phyloP scores from a whole-genome alignment of 1,140 invertebrate genomes.

The Aphelenchoides fujianensis region DNA sequence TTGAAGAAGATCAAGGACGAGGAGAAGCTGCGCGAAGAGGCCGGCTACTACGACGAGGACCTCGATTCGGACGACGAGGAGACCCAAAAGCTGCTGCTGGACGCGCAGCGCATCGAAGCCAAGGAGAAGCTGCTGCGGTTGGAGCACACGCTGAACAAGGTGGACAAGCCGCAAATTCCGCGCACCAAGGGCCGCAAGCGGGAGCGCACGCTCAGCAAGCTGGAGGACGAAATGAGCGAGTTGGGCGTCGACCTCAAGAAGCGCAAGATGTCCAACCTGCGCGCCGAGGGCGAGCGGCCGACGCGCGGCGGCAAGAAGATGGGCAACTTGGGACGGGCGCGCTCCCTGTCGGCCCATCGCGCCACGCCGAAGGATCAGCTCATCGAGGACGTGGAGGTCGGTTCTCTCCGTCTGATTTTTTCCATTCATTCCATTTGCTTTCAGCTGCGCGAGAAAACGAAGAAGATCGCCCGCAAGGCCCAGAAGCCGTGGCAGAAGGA shows the following conservation, averaged over 20 bases:
- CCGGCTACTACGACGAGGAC: constrained; percentile 80
- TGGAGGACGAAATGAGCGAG: constrained; percentile 77
- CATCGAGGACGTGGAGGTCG: constrained; percentile 37
- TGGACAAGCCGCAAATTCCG: constrained; percentile 72
- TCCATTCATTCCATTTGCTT: constrained; percentile 7
- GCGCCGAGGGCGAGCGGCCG: constrained; percentile 21
- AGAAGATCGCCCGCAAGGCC: constrained; percentile 75
- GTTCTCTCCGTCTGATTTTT: constrained; percentile 22
- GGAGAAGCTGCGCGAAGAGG: constrained; percentile 77
- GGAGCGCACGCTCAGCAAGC: constrained; percentile 73
- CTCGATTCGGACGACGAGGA: constrained; percentile 83
- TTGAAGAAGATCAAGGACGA: constrained; percentile 83
- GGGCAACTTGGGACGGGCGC: constrained; percentile 59
- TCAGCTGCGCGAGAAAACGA: constrained; percentile 61
- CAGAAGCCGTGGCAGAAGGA: constrained; percentile 77
- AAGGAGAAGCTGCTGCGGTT: constrained; percentile 74
- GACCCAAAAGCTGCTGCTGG: constrained; percentile 75
- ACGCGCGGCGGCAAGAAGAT: constrained; percentile 65
- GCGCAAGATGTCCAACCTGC: constrained; percentile 52
- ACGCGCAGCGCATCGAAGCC: constrained; percentile 81
- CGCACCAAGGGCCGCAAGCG: constrained; percentile 63
- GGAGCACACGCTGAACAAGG: constrained; percentile 70
- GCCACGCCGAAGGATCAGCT: constrained; percentile 38
- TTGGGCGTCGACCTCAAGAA: constrained; percentile 78
- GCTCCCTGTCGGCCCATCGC: constrained; percentile 24